Conservation (phyloP, 2,888 invertebrate genomes). For the Zeuzera pyrina region DNA sequence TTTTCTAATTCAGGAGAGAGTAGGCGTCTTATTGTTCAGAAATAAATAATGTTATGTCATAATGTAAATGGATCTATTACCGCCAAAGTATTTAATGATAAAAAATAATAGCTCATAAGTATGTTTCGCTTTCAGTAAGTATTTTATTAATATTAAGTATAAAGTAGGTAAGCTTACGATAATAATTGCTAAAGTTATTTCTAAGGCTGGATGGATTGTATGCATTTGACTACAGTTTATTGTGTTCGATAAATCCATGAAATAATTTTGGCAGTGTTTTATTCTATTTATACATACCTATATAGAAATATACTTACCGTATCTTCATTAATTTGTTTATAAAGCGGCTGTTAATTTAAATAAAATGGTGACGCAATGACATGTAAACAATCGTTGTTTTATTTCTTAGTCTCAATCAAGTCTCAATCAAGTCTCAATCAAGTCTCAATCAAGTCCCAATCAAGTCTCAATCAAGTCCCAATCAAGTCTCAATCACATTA, state of each 20-base stretch:
- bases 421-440: too few relatives aligned
- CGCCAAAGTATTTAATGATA: neutral
- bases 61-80: too few relatives aligned
- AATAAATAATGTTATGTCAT: too few relatives aligned
- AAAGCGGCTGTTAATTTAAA: constrained; percentile 12
- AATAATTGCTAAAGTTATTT: constrained; percentile 38
- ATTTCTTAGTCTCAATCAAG: too few relatives aligned
- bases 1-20: too few relatives aligned
- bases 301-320: constrained; percentile 7
- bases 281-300: constrained; percentile 15
- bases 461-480: too few relatives aligned
- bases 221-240: constrained; percentile 1
- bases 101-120: too few relatives aligned
- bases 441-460: too few relatives aligned
- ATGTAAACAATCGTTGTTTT: too few relatives aligned
- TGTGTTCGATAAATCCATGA: constrained; percentile 31
- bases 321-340: constrained; percentile 14
- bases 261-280: constrained; percentile 34
- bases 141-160: constrained; percentile 1
- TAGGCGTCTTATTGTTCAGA: too few relatives aligned
- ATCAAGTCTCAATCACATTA: too few relatives aligned
- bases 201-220: constrained; percentile 56
- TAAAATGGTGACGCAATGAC: constrained; percentile 17
- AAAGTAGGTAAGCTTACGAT: constrained; percentile 1
- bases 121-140: neutral